Conservation (phyloP, 2,888 invertebrate genomes). For the Miltochrista miniata region DNA sequence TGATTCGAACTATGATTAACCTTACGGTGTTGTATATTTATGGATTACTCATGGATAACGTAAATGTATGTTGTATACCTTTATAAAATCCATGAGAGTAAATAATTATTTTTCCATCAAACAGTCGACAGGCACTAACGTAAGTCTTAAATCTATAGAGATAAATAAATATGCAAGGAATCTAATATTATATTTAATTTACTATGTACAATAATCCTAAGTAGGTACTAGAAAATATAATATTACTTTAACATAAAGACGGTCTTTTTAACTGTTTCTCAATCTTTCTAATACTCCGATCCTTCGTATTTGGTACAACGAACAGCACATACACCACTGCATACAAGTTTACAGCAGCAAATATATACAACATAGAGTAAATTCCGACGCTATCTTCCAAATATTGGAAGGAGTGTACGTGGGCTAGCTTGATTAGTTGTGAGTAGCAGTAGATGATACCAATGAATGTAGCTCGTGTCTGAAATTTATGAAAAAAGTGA, state of each 20-base stretch:
- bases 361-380: slow-evolving; percentile 64
- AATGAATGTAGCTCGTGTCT: slow-evolving; percentile 62
- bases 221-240: too few species aligned
- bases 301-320: slow-evolving; percentile 53
- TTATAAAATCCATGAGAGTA: too few species aligned
- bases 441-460: slow-evolving; percentile 55
- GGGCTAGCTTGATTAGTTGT: slow-evolving; percentile 57
- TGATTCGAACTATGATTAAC: too few species aligned
- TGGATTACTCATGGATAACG: too few species aligned
- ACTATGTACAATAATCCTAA: slow-evolving; percentile 1
- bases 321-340: slow-evolving; percentile 65
- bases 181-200: background rate
- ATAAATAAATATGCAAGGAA: slow-evolving; percentile 2
- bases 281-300: slow-evolving; percentile 56
- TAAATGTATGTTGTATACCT: too few species aligned
- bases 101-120: too few species aligned
- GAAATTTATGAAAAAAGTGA: too few species aligned
- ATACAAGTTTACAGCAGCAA: slow-evolving; percentile 61
- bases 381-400: slow-evolving; percentile 63
- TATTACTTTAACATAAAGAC: slow-evolving; percentile 44
- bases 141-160: too few species aligned
- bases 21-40: too few species aligned
- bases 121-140: too few species aligned
- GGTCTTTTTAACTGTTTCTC: slow-evolving; percentile 64
- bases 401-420: slow-evolving; percentile 60